Base-by-base conservation (phyloP, 2,888 invertebrate species). In the Andrena hattorfiana region DNA sequence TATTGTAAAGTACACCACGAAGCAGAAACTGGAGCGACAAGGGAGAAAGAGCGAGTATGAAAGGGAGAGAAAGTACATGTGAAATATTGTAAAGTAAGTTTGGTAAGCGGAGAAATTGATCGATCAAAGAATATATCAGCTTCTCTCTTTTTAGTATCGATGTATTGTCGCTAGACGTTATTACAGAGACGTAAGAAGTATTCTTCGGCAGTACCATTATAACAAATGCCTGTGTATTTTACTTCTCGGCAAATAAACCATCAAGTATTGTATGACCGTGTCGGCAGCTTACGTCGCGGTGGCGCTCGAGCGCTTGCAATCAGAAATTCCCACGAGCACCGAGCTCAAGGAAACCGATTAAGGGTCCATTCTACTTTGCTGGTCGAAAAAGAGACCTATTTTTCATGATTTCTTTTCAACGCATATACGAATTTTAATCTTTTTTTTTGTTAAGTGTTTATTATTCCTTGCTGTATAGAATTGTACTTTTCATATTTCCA, bases 191-290 rank as follows among this genome's bases (percentile, higher is more conserved):
- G 79, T 84, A 84, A 82, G 79, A 83, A 70, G 77, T 85, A 80
- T 83, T 87, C 85, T 83, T 84, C 86, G 81, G 78, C 85, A 82
- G 79, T 88, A 88, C 72, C 81, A 79, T 79, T 79, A 73, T 88
- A 89, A 87, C 79, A 89, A 85, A 89, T 86, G 89, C 87, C 87
- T 85, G 83, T 89, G 89, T 89, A 89, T 89, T 89, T 89, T 89
- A 89, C 86, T 89, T 89, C 89, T 89, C 83, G 87, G 80, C 81
- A 87, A 88, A 88, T 89, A 89, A 89, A 89, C 77, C 78, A 81
- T 85, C 80, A 81, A 89, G 79, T 89, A 89, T 89, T 89, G 82
- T 89, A 89, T 23, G 23, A 23, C 51, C 20, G 54, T 70, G 42
- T 42, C 42, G 42, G 13, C 42, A 42, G 42, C 42, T 42, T 42